Conservation (phyloP, 1,140 invertebrate species). For the Euglossa dilemma region DNA sequence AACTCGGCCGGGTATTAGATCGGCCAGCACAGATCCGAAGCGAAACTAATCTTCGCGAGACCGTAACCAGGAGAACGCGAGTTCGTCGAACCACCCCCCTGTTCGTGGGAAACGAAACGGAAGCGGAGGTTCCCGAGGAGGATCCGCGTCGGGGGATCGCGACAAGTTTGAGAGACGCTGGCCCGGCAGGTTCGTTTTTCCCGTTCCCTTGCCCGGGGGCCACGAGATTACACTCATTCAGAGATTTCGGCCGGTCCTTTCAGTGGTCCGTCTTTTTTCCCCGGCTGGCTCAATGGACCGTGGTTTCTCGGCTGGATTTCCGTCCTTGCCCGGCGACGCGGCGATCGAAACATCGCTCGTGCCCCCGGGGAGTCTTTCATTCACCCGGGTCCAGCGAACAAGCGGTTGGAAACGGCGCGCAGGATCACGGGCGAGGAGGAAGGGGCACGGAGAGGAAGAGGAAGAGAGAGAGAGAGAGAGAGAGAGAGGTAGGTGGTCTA, state of each 20-base stretch:
- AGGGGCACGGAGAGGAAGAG: neutral
- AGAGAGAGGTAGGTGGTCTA: neutral
- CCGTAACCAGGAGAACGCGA: too few relatives aligned
- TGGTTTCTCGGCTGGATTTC: constrained; percentile 42
- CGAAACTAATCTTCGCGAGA: too few relatives aligned
- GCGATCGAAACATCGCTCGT: constrained; percentile 48
- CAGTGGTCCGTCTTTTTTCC: constrained; percentile 33
- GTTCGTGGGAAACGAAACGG: too few relatives aligned
- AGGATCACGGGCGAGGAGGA: neutral
- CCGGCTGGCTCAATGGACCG: constrained; percentile 52
- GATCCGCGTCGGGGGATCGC: too few relatives aligned
- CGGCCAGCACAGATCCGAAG: too few relatives aligned
- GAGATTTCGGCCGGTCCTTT: constrained; percentile 65
- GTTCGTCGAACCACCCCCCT: too few relatives aligned
- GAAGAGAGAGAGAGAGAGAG: neutral
- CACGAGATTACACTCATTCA: constrained; percentile 76
- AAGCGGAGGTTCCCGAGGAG: too few relatives aligned
- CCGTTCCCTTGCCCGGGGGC: constrained; percentile 39
- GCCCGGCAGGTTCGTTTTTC: constrained; percentile 31
- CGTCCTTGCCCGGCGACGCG: constrained; percentile 11
- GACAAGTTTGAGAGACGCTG: constrained; percentile 30
- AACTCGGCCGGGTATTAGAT: too few relatives aligned
- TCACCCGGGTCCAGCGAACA: constrained; percentile 31
- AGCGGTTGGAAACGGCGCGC: neutral
- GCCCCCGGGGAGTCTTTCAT: constrained; percentile 60